These are phyloP conservation scores for Channa maculata DNA, from an alignment of 2,113 vertebrate genomes.

Conservation along the genomic window DNA sequence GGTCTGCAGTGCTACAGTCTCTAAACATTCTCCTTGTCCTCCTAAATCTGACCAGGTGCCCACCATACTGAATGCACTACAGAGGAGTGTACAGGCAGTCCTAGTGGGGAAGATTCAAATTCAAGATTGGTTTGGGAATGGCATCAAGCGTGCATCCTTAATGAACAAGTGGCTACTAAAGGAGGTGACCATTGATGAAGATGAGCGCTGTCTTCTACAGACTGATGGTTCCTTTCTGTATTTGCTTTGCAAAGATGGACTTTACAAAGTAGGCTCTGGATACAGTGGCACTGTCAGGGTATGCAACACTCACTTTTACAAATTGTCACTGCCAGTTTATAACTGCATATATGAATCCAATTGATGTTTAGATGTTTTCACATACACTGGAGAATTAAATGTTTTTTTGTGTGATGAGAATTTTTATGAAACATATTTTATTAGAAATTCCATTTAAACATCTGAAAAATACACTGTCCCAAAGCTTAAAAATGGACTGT, in stretches of 20 bases:
- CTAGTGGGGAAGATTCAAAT: conserved; percentile 99
- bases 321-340: not conserved
- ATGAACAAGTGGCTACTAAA: conserved; percentile 98
- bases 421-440: not conserved
- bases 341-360: not conserved
- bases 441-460: too few relatives aligned
- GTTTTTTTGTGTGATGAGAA: not conserved
- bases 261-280: conserved; percentile 98
- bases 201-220: conserved; percentile 96
- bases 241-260: conserved; percentile 97
- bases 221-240: conserved; percentile 98
- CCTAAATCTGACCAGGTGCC: conserved; percentile 87
- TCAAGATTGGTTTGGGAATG: conserved; percentile 99
- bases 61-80: conserved; percentile 95
- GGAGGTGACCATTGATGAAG: conserved; percentile 94
- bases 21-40: not conserved
- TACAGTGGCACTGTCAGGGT: conserved; percentile 99
- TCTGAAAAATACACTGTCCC: not conserved
- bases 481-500: not conserved
- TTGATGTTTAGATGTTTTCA: not conserved
- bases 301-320: conserved; percentile 38
- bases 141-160: conserved; percentile 96
- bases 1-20: not conserved
- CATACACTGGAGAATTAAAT: not conserved
- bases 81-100: conserved; percentile 97